Conservation (phyloP, 1,140 invertebrate genomes). For the Hermetia illucens region DNA sequence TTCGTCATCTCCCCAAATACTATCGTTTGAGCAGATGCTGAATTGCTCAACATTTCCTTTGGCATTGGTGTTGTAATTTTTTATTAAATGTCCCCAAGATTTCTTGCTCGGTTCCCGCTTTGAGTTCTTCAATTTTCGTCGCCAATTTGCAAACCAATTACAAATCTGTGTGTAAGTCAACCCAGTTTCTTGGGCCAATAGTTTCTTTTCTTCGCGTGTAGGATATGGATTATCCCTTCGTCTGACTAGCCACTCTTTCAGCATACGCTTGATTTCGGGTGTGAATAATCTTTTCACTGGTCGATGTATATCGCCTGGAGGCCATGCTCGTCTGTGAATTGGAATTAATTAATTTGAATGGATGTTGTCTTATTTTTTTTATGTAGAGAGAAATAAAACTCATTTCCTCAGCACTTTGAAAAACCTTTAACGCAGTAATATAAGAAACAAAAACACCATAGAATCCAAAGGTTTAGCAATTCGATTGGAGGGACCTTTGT, state of each 20-base stretch:
- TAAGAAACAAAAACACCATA: too few relatives aligned
- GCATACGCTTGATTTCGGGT: conserved; percentile 54
- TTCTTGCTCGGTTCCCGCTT: conserved; percentile 44
- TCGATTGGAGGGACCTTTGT: too few relatives aligned
- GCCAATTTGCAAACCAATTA: conserved; percentile 66
- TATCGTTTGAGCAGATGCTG: conserved; percentile 56
- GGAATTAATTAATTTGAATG: background rate
- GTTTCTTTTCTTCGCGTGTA: conserved; percentile 54
- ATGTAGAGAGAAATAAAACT: too few relatives aligned
- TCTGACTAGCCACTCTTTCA: conserved; percentile 56
- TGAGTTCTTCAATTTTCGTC: conserved; percentile 54
- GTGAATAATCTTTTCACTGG: conserved; percentile 53
- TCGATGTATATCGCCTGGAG: conserved; percentile 25
- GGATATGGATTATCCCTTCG: conserved; percentile 58
- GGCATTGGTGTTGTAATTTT: conserved; percentile 53
- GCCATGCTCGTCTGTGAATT: conserved; percentile 22
- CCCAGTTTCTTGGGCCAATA: conserved; percentile 48
- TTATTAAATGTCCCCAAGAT: conserved; percentile 55
- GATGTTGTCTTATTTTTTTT: too few relatives aligned
- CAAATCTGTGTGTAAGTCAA: conserved; percentile 60
- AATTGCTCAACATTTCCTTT: conserved; percentile 59
- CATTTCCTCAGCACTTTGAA: conserved; percentile 22
- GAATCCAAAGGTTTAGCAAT: too few relatives aligned
- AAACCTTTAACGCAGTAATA: too few relatives aligned
- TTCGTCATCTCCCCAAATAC: conserved; percentile 52